Base-by-base conservation (phyloP, 2,113 vertebrate genomes). In the Ptyas mucosa region DNA sequence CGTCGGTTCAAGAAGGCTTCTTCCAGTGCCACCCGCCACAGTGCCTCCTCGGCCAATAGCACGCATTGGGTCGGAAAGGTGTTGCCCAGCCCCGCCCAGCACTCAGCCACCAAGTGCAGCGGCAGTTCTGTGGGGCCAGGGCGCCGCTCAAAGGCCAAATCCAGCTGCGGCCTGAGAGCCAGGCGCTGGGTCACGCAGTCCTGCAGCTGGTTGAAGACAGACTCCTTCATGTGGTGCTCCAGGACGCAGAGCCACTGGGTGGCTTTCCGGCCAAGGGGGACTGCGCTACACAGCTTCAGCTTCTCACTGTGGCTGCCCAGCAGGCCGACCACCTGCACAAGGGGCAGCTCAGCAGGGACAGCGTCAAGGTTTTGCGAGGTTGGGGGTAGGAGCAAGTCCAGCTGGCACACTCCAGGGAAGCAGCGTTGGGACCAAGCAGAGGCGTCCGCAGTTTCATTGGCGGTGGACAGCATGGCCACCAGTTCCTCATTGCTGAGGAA, bases 401-500 rank as follows among this genome's bases (percentile, higher is more conserved):
- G 96, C 34, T 96, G 90, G 1, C 91, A 86, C 3, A 99, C 96
- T 0, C 97, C 97, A 91, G 96, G 96, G 94, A 99, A 99, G 91
- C 98, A 98, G 93, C 97, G 98, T 0, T 93, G 93, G 3, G 97
- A 97, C 96, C 98, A 97, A 1, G 91, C 93, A 43, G 98, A 97
- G 75, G 98, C 96, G 0, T 95, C 96, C 0, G 88, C 92, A 5
- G 97, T 94, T 1, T 96, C 96, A 2, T 97, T 91, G 0, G 96
- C 92, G 6, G 96, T 95, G 12, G 97, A 97, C 3, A 98, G 93
- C 34, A 99, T 94, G 57, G 97, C 94, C 8, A 98, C 97, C 43
- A 98, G 90, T 91, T 99, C 98, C 23, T 95, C 95, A 49, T 98
- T 95, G 57, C 98, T 98, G 85, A 99, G 97, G 95, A 98, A 98